Percentiles rank a stretch among this genome's conserved stretches.
Evolutionary conservation across 2,888 invertebrate species (phyloP).

Genomic region (Nebria brevicollis): DNA sequence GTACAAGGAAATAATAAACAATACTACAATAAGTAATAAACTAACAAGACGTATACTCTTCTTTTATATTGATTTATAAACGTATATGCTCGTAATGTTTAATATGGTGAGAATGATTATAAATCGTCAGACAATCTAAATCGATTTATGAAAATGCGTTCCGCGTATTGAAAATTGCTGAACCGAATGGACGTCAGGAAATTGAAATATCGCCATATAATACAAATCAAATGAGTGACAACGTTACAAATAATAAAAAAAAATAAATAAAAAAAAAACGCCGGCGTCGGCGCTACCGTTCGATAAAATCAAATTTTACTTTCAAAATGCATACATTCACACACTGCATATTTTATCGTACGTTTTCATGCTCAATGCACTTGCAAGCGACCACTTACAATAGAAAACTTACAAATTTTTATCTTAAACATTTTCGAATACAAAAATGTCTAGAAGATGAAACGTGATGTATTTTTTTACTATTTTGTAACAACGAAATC

Average conservation of each 20-base stretch:
- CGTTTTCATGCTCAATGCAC: neutral
- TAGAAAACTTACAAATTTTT: too few species aligned
- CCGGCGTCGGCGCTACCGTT: neutral
- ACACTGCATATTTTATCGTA: neutral
- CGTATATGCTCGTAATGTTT: neutral
- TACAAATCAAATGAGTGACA: slow-evolving; percentile 13
- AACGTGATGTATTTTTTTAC: too few species aligned
- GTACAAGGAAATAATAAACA: neutral
- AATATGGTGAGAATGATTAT: slow-evolving; percentile 8
- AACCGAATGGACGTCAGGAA: slow-evolving; percentile 12
- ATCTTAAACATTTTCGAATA: too few species aligned
- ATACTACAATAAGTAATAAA: neutral
- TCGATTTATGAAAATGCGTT: slow-evolving; percentile 14
- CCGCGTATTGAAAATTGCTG: slow-evolving; percentile 8
- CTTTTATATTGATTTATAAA: neutral
- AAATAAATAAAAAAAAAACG: neutral
- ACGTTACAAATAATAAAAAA: neutral
- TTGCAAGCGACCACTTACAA: too few species aligned
- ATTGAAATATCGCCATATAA: slow-evolving; percentile 18
- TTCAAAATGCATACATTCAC: neutral
- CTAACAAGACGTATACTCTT: neutral
- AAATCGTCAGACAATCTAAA: slow-evolving; percentile 9
- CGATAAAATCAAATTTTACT: slow-evolving; percentile 21
- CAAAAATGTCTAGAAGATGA: too few species aligned
- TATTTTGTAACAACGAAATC: neutral